These are phyloP conservation scores for Thinocorus orbignyianus DNA, from an alignment of 2,113 vertebrate species.

Conservation along the genomic window DNA sequence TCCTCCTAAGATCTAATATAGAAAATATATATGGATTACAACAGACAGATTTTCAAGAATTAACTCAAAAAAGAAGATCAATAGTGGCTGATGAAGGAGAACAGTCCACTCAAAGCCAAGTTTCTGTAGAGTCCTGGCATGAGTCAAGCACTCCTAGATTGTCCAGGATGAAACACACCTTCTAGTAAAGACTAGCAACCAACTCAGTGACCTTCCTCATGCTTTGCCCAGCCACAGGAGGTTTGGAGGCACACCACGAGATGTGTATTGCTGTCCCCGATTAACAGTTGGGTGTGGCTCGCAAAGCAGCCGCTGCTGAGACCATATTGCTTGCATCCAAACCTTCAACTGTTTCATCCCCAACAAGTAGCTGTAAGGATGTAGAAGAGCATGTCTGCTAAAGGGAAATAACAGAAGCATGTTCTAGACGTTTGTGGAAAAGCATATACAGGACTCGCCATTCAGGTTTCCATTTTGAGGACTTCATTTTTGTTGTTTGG, in stretches of 20 bases:
- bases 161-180: background rate
- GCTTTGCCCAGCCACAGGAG: background rate
- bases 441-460: background rate
- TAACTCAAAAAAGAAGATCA: background rate
- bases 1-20: too few relatives aligned
- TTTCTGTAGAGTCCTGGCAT: background rate
- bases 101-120: background rate
- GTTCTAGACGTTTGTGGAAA: background rate
- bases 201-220: background rate
- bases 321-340: background rate
- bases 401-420: background rate
- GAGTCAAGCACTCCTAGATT: background rate
- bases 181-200: background rate
- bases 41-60: background rate
- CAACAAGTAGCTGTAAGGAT: background rate
- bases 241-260: rapidly evolving
- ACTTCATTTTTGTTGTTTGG: background rate
- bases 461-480: background rate
- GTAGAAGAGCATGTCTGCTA: background rate
- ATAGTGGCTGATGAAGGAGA: background rate
- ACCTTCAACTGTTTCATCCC: background rate
- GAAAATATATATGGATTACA: background rate
- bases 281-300: rapidly evolving
- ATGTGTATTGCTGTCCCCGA: background rate
- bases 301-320: background rate